Evolutionary conservation across 2,113 vertebrate genomes (phyloP).

Genomic region (Mirounga angustirostris): DNA sequence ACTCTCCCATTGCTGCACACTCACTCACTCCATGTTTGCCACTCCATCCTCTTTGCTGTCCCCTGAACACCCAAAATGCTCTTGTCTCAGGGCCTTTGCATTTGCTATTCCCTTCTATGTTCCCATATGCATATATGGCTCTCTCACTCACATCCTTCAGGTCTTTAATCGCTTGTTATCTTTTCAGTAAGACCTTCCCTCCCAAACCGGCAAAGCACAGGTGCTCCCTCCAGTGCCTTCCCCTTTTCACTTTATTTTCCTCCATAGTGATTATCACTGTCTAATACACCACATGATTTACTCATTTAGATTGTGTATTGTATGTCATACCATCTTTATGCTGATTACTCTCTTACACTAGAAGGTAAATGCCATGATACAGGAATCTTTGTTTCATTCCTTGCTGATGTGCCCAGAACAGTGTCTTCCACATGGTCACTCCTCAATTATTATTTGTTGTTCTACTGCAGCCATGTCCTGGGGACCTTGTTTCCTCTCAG

Average conservation of each 20-base stretch:
- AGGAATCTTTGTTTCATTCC: background rate
- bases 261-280: background rate
- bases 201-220: conserved; percentile 1
- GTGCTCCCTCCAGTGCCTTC: too few relatives aligned
- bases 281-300: background rate
- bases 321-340: background rate
- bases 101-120: background rate
- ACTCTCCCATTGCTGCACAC: too few relatives aligned
- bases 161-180: background rate
- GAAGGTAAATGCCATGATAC: background rate
- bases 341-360: background rate
- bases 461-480: background rate
- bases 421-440: background rate
- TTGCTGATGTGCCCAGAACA: background rate
- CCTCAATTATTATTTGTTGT: background rate
- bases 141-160: background rate
- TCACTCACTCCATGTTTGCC: too few relatives aligned
- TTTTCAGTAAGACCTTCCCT: conserved; percentile 12
- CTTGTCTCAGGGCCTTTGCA: background rate
- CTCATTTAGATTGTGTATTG: background rate
- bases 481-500: background rate
- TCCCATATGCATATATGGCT: too few relatives aligned
- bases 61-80: background rate
- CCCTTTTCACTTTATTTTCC: background rate
- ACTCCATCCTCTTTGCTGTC: background rate